These are phyloP conservation scores for Dicroscelio sp. DNA, from an alignment of 2,888 invertebrate species.

Conservation along the genomic window DNA sequence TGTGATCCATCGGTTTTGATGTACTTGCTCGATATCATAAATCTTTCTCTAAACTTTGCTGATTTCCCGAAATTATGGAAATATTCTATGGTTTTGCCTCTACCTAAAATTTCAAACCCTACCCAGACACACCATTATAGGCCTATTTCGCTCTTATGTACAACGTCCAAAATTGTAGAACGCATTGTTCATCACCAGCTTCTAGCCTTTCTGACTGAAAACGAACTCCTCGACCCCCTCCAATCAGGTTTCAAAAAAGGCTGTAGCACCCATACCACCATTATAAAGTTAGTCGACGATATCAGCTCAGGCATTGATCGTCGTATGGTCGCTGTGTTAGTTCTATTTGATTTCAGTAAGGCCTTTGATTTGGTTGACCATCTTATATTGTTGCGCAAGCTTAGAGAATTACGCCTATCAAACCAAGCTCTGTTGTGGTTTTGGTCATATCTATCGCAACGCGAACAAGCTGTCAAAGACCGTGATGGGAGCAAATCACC, in stretches of 20 bases:
- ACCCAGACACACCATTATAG: neutral
- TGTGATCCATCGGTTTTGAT: neutral
- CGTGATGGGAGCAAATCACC: neutral
- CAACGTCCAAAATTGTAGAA: neutral
- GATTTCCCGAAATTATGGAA: neutral
- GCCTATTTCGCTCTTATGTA: neutral
- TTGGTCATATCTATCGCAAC: neutral
- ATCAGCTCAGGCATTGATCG: neutral
- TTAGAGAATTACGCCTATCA: neutral
- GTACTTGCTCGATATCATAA: neutral
- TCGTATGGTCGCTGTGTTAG: neutral
- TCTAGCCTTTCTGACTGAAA: neutral
- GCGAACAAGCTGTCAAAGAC: neutral
- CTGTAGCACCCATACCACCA: neutral
- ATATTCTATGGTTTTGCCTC: neutral
- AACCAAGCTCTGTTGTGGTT: neutral
- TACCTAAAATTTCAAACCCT: neutral
- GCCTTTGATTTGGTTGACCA: neutral
- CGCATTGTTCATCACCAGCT: neutral
- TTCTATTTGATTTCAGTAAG: slow-evolving; percentile 7
- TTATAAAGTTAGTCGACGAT: neutral
- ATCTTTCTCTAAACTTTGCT: neutral
- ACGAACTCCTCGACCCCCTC: neutral
- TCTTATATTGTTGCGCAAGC: neutral
- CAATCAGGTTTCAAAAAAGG: neutral